Evolutionary conservation across 2,113 vertebrate species (phyloP).

Genomic region (Noctilio leporinus): DNA sequence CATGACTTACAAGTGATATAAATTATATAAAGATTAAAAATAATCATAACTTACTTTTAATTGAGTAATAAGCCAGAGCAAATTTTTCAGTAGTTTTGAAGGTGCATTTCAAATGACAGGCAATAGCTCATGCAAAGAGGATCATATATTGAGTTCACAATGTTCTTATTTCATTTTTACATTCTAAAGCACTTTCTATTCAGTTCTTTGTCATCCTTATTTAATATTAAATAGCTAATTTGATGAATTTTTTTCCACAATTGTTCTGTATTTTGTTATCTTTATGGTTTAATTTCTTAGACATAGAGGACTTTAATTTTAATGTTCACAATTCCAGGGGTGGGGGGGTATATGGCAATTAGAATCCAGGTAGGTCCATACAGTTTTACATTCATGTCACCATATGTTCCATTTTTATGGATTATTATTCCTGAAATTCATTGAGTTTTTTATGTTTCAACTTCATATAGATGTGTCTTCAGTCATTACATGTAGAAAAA

Average conservation of each 20-base stretch:
- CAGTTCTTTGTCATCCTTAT: neutral
- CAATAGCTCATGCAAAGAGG: conserved; percentile 69
- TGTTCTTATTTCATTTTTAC: conserved; percentile 48
- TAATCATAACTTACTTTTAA: conserved; percentile 74
- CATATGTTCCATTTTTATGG: neutral
- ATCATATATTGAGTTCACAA: conserved; percentile 45
- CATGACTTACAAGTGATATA: conserved; percentile 69
- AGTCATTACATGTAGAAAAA: neutral
- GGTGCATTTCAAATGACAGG: conserved; percentile 52
- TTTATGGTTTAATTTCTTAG: neutral
- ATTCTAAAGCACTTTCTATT: conserved; percentile 45
- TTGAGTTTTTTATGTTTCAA: neutral
- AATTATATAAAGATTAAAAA: conserved; percentile 72
- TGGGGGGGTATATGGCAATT: too few species aligned
- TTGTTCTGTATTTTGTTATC: neutral
- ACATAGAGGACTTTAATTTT: neutral
- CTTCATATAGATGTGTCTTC: neutral
- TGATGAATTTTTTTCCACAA: neutral
- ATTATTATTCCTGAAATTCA: neutral
- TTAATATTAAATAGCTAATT: neutral
- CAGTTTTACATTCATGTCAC: neutral
- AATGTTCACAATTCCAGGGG: neutral
- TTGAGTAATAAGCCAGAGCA: conserved; percentile 75
- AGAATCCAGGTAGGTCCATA: neutral
- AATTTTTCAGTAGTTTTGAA: conserved; percentile 63